phyloP scores from a whole-genome alignment of 1,140 invertebrate genomes.

The Cotesia vestalis region DNA sequence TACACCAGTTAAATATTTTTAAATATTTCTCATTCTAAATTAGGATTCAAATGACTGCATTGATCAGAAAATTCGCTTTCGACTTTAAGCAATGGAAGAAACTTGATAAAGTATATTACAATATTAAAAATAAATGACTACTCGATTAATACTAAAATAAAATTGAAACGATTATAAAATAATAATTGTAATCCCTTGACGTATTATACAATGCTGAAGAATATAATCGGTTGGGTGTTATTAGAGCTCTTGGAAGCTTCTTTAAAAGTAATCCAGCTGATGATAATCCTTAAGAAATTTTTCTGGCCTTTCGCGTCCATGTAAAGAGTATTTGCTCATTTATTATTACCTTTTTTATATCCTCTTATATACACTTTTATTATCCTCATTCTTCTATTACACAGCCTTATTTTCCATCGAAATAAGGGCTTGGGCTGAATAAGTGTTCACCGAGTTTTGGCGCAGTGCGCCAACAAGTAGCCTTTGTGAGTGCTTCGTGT shows the following conservation, averaged over 20 bases:
- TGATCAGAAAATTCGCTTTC: too few relatives aligned
- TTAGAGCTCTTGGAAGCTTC: neutral
- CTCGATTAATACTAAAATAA: too few relatives aligned
- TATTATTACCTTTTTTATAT: conserved; percentile 7
- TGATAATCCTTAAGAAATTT: conserved; percentile 13
- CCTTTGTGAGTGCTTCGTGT: conserved; percentile 25
- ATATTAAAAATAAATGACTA: too few relatives aligned
- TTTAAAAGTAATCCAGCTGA: conserved; percentile 18
- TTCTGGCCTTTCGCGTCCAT: conserved; percentile 26
- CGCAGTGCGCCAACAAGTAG: conserved; percentile 28
- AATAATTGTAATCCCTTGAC: too few relatives aligned
- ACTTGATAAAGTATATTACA: too few relatives aligned
- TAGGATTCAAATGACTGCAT: too few relatives aligned
- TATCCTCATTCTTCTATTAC: too few relatives aligned
- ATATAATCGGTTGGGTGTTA: neutral
- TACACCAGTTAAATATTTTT: too few relatives aligned
- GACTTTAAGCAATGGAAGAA: too few relatives aligned
- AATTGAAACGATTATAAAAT: too few relatives aligned
- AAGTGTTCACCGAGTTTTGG: conserved; percentile 1
- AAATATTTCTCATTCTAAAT: too few relatives aligned
- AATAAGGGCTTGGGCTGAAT: neutral
- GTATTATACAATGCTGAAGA: neutral
- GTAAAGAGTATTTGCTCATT: conserved; percentile 24
- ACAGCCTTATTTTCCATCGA: too few relatives aligned
- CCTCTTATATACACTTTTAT: neutral